Evolutionary conservation across 2,888 invertebrate genomes (phyloP), one percentile per base, ranked within the genome.

Genomic region (Drosophila nr. perissopoda): DNA sequence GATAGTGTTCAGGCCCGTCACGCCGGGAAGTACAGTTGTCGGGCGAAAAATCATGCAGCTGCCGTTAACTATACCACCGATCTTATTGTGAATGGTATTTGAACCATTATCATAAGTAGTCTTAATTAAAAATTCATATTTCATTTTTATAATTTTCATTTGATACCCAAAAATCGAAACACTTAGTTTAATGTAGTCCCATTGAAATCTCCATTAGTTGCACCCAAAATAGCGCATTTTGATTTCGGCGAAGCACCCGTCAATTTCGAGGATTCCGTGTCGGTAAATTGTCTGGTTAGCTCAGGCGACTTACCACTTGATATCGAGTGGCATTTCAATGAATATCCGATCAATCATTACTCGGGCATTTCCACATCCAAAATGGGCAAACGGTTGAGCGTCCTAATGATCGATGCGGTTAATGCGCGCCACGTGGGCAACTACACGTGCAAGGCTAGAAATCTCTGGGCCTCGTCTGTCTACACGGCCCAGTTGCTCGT

Each of bases 291-390:
- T 92, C 95, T 95, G 51, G 94, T 96, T 62, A 94, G 95, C 83
- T 96, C 96, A 87, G 97, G 97, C 69, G 97, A 97, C 93, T 94
- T 95, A 85, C 97, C 97, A 10, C 94, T 96, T 58, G 94, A 95
- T 70, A 95, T 97, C 63, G 93, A 94, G 67, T 97, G 97, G 97
- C 94, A 94, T 74, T 96, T 96, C 89, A 95, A 93, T 82, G 92
- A 89, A 38, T 91, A 91, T 75, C 92, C 93, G 57, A 87, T 93
- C 25, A 92, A 93, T 85, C 93, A 93, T 73, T 94, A 94, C 77
- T 91, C 91, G 49, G 93, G 92, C 61, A 91, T 93, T 65, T 88
- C 91, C 1, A 92, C 91, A 25, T 88, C 92, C 18, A 93, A 93
- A 89, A 92, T 92, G 91, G 95, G 95, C 79, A 94, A 94, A 91